Evolutionary conservation across 2,113 vertebrate genomes (phyloP), one percentile per base, ranked within the genome.

Genomic region (human): DNA sequence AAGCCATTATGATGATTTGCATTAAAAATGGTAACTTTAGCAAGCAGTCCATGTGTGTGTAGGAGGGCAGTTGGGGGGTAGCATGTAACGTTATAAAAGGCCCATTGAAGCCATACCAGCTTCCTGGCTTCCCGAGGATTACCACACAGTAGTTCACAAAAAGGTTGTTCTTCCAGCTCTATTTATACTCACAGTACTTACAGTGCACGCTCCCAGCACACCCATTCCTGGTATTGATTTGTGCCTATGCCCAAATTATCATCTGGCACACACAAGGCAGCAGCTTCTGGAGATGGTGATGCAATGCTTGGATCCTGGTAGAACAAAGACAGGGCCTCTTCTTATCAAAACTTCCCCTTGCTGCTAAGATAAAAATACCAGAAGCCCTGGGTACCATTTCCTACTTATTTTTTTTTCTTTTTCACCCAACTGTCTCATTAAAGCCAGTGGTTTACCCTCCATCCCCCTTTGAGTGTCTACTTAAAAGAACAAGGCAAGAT

Each of bases 161-260:
- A 96, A 98, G 98, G 94, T 96, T 98, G 97, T 98, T 97, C 97
- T 98, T 96, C 95, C 90, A 97, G 75, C 96, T 94, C 96, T 98
- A 94, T 98, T 98, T 99, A 98, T 97, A 96, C 78, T 97, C 97
- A 72, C 76, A 97, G 98, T 93, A 96, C 97, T 98, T 98, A 90
- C 0, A 90, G 96, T 93, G 86, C 89, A 89, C 59, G 93, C 66
- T 97, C 96, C 97, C 97, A 97, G 94, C 27, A 66, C 92, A 97
- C 97, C 98, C 98, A 98, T 98, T 98, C 98, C 98, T 98, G 98
- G 98, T 98, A 98, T 16, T 86, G 97, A 97, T 98, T 98, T 98
- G 98, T 97, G 98, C 97, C 96, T 98, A 87, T 97, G 97, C 97
- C 98, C 98, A 98, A 98, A 98, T 98, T 98, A 98, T 98, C 97